Evolutionary conservation across 2,797 vertebrate genomes (phyloP).

Genomic region (Schizopygopsis malacanthus): DNA sequence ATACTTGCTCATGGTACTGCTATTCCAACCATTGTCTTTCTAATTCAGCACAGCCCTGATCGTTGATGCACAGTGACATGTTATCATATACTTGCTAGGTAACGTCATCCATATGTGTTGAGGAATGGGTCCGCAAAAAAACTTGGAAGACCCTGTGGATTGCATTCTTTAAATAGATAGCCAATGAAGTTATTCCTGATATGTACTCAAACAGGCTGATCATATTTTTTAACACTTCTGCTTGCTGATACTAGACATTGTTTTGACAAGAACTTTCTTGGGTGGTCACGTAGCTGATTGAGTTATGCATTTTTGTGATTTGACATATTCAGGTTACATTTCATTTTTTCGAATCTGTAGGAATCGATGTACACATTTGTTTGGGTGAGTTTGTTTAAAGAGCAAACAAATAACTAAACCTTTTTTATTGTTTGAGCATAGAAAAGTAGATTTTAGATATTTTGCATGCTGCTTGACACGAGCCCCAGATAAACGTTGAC

Average conservation of each 20-base stretch:
- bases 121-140: conserved; percentile 38
- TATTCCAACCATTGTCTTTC: conserved; percentile 35
- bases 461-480: conserved; percentile 2
- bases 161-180: conserved; percentile 52
- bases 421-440: background rate
- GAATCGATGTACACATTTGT: background rate
- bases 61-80: conserved; percentile 53
- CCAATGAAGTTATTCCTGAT: conserved; percentile 47
- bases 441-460: background rate
- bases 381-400: background rate
- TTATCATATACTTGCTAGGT: conserved; percentile 56
- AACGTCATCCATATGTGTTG: conserved; percentile 28
- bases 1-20: conserved; percentile 35
- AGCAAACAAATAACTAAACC: background rate
- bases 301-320: conserved; percentile 1
- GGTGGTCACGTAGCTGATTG: conserved; percentile 14
- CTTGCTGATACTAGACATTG: conserved; percentile 49
- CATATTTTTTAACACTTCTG: conserved; percentile 55
- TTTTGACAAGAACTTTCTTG: conserved; percentile 46
- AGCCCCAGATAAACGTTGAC: conserved; percentile 32
- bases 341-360: background rate
- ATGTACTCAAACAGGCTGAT: conserved; percentile 28
- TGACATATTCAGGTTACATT: background rate
- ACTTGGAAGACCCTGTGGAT: conserved; percentile 12
- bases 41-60: conserved; percentile 49